Percentiles rank a stretch among this genome's conserved stretches.
These are phyloP conservation scores for Pteria penguin DNA, from an alignment of 2,888 invertebrate species.

Conservation along the genomic window DNA sequence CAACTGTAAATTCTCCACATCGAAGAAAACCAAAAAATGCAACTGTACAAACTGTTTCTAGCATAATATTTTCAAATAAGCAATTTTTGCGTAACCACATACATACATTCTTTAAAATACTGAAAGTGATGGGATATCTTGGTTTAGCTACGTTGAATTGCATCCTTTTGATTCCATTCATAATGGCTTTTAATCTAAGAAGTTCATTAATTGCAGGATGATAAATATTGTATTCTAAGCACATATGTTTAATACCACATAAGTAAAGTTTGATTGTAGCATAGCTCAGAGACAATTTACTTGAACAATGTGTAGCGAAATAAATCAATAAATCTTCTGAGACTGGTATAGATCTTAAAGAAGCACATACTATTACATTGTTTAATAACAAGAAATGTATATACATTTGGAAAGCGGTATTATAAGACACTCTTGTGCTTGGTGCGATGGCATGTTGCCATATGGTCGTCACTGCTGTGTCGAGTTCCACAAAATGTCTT, in stretches of 20 bases:
- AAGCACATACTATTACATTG: background rate
- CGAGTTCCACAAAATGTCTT: too few species aligned
- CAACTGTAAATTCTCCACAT: constrained; percentile 19
- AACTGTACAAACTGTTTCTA: constrained; percentile 13
- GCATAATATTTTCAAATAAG: background rate
- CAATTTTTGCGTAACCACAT: background rate
- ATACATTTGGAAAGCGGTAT: background rate
- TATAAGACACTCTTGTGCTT: background rate
- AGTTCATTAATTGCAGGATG: background rate
- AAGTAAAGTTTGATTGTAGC: constrained; percentile 10
- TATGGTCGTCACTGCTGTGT: too few species aligned
- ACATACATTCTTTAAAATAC: constrained; percentile 1
- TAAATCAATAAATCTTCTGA: constrained; percentile 10
- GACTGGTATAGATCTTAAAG: background rate
- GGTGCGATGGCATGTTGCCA: background rate
- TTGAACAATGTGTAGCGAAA: constrained; percentile 18
- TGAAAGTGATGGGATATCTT: too few species aligned
- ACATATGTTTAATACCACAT: constrained; percentile 21
- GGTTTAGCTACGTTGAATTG: too few species aligned
- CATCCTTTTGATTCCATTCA: background rate
- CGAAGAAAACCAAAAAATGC: constrained; percentile 17
- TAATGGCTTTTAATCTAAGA: background rate
- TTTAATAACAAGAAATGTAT: background rate
- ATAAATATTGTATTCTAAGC: background rate
- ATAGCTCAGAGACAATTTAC: background rate